A percentile compares a stretch with the other conserved stretches of the same genome.
phyloP scores from a whole-genome alignment of 92 coral and sea anemone genomes.

The Heliopora coerulea region DNA sequence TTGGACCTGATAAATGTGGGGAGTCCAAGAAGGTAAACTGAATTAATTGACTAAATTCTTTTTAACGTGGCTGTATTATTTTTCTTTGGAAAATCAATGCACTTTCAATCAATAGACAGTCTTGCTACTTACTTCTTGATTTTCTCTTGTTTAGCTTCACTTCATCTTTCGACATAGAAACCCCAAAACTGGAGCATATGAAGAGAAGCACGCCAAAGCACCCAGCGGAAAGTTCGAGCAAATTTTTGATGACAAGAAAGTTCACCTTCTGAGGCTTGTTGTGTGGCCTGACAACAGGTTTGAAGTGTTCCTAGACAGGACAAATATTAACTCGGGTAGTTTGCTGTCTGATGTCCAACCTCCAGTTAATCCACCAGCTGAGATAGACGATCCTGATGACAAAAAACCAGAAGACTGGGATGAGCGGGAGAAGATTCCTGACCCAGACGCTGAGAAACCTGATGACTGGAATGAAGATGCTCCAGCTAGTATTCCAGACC shows the following conservation, averaged over 20 bases:
- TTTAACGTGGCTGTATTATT: too few relatives aligned
- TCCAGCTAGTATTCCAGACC: slow-evolving; percentile 84
- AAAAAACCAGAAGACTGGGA: slow-evolving; percentile 98
- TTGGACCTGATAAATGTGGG: slow-evolving; percentile 99
- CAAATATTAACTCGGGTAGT: slow-evolving; percentile 74
- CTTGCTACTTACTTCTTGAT: not conserved
- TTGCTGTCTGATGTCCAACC: slow-evolving; percentile 88
- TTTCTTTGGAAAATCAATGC: too few relatives aligned
- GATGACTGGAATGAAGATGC: slow-evolving; percentile 99
- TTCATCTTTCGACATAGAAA: slow-evolving; percentile 97
- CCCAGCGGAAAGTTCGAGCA: slow-evolving; percentile 95
- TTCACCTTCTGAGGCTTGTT: slow-evolving; percentile 84
- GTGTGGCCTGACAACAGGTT: slow-evolving; percentile 80
- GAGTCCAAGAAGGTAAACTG: slow-evolving; percentile 81
- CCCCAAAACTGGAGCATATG: slow-evolving; percentile 74
- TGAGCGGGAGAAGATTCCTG: slow-evolving; percentile 96
- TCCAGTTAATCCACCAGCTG: slow-evolving; percentile 89
- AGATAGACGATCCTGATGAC: slow-evolving; percentile 88
- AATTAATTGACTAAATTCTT: too few relatives aligned
- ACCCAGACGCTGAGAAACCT: slow-evolving; percentile 97
- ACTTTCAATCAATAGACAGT: too few relatives aligned
- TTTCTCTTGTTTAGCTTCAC: slow-evolving; percentile 65
- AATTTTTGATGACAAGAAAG: slow-evolving; percentile 96
- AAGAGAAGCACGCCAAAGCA: slow-evolving; percentile 96
- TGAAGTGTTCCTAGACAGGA: slow-evolving; percentile 88